These are phyloP conservation scores for Globodera ellingtonae DNA, from an alignment of 1,140 invertebrate species.

Conservation along the genomic window DNA sequence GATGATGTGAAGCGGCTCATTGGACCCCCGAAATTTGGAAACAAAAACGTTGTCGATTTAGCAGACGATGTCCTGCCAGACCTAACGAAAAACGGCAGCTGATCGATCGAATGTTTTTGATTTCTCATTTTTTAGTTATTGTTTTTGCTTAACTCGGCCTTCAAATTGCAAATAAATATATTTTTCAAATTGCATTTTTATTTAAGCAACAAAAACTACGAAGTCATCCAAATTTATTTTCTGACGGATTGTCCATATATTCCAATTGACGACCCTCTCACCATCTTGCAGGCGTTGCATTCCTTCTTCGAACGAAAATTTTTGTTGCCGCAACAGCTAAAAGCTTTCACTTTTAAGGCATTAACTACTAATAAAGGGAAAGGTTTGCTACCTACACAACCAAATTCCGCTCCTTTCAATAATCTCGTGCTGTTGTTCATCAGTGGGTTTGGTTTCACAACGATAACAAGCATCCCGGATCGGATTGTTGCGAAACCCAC, in stretches of 20 bases:
- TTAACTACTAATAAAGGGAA: neutral
- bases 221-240: too few relatives aligned
- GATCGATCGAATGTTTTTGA: neutral
- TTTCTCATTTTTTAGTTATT: too few relatives aligned
- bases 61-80: conserved; percentile 60
- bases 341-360: neutral
- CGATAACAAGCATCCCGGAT: neutral
- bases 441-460: neutral
- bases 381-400: neutral
- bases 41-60: conserved; percentile 71
- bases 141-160: too few relatives aligned
- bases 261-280: neutral
- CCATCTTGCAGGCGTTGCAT: neutral
- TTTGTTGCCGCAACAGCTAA: neutral
- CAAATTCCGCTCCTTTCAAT: neutral
- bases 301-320: neutral
- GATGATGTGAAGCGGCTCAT: conserved; percentile 84
- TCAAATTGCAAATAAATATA: too few relatives aligned
- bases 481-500: neutral
- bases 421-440: neutral
- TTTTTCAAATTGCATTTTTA: too few relatives aligned
- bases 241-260: neutral
- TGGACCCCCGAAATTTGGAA: conserved; percentile 82
- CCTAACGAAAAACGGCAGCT: conserved; percentile 1
- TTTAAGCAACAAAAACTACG: too few relatives aligned